Percentiles rank a stretch among this genome's conserved stretches.
Conservation (phyloP, 2,113 vertebrate species). For the Zootoca vivipara region DNA sequence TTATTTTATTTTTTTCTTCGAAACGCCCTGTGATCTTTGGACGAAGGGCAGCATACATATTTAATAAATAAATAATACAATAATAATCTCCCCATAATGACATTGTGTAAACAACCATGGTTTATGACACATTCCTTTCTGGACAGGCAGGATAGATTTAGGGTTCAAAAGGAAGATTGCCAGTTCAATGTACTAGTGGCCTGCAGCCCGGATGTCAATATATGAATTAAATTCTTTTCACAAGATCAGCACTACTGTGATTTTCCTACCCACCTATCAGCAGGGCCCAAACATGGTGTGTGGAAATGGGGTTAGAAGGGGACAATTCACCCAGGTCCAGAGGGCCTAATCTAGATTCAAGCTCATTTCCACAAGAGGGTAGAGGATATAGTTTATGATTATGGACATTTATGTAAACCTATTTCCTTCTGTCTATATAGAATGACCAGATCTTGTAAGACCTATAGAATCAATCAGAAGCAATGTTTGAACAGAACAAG, state of each 20-base stretch:
- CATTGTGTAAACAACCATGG: not conserved
- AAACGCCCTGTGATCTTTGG: too few species aligned
- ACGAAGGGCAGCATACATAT: too few species aligned
- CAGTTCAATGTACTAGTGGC: not conserved
- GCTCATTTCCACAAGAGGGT: not conserved
- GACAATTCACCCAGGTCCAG: not conserved
- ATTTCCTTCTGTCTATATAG: not conserved
- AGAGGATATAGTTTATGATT: not conserved
- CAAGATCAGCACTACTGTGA: not conserved
- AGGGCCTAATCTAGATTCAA: not conserved
- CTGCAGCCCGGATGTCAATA: not conserved
- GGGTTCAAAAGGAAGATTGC: not conserved
- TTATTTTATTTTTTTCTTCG: too few species aligned
- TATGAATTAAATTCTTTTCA: not conserved
- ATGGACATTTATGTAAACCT: not conserved
- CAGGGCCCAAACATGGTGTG: not conserved
- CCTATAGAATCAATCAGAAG: not conserved
- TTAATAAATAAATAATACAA: not conserved
- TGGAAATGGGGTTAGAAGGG: not conserved
- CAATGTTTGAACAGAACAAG: not conserved
- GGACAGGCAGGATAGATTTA: not conserved
- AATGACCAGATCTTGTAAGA: not conserved
- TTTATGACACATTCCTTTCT: constrained; percentile 10
- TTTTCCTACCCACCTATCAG: not conserved
- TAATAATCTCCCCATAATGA: not conserved